Evolutionary conservation across 2,797 vertebrate genomes (phyloP).

Genomic region (Lagorchestes hirsutus): DNA sequence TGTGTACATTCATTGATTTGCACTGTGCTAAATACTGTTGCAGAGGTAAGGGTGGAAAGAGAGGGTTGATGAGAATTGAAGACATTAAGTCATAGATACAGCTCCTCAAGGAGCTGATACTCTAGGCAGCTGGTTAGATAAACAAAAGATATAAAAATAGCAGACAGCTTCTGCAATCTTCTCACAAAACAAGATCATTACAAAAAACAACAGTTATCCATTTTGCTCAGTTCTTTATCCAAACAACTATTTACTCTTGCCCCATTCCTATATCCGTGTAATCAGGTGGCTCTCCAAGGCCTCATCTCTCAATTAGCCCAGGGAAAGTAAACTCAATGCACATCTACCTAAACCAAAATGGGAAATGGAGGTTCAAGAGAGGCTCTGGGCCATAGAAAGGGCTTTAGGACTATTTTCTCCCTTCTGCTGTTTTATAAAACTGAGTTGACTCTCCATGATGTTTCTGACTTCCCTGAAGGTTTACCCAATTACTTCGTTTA

Average conservation of each 20-base stretch:
- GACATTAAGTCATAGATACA: neutral
- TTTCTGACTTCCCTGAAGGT: neutral
- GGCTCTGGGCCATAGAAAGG: neutral
- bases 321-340: conserved; percentile 38
- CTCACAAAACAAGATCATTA: neutral
- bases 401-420: neutral
- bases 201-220: neutral
- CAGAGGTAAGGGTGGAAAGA: neutral
- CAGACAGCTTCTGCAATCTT: neutral
- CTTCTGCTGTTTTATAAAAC: neutral
- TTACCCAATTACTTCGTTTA: neutral
- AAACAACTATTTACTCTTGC: neutral
- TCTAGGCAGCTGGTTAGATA: neutral
- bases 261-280: neutral
- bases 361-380: neutral
- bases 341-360: neutral
- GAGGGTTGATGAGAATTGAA: neutral
- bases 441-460: neutral
- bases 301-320: neutral
- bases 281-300: neutral
- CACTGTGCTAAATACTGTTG: neutral
- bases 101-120: neutral
- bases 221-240: neutral
- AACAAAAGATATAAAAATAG: neutral
- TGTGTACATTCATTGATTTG: neutral